Base-by-base conservation (phyloP, 1,140 invertebrate species). In the Ooceraea biroi region DNA sequence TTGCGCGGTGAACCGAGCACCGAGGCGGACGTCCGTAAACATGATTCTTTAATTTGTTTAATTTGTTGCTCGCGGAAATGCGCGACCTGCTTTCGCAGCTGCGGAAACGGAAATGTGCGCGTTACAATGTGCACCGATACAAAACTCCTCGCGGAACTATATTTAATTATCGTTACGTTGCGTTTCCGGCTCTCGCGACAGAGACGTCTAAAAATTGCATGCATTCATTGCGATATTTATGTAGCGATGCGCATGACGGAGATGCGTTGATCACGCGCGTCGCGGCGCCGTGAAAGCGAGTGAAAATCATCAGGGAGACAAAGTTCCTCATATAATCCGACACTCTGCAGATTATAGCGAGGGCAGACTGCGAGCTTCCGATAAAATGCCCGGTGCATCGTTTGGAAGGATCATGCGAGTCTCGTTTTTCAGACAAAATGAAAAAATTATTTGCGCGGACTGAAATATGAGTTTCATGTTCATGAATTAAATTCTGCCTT, bases 341-440 rank as follows among this genome's bases (percentile, higher is more conserved):
- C 82, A 78, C 77, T 84, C 82, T 84, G 60, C 46, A 78, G 82
- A 84, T 84, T 84, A 36, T 3, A 84, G 61, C 50, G 36, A 36
- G 44, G 17, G 11, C 19, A 41, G 73, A 82, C 30, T 82, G 65
- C 65, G 77, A 82, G 78, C 68, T 73, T 73, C 78, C 57, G 63
- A 78, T 78, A 78, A 68, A 78, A 78, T 22, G 19, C 11, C 14
- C 22, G 44, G 27, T 19, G 46, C 30, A n/a, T 44, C 63, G 36
- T 57, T 69, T 44, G 5, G 36, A 44, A 68, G 36, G 11, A 60
- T 46, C 12, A 36, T 48, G 68, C 52, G 44, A 46, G 14, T 17
- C 10, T 41, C 5, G 19, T 25, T n/a, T 48, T 55, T 68, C n/a
- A 11, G n/a, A 14, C 30, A 48, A 68, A 27, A 41, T 17, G n/a